Conservation (phyloP, 2,888 invertebrate species). For the Margaritifera margaritifera region DNA sequence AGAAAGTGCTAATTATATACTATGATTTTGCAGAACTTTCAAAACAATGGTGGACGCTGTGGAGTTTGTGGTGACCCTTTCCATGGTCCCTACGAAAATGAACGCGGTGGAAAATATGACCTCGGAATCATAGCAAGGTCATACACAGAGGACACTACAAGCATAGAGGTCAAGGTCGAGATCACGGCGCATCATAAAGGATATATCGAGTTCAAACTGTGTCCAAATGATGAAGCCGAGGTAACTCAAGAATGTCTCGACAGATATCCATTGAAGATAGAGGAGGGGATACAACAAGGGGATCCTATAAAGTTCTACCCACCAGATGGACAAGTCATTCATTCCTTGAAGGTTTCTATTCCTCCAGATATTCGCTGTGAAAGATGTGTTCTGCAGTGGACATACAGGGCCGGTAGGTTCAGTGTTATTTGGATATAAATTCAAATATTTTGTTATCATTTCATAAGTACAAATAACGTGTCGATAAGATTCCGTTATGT, state of each 20-base stretch:
- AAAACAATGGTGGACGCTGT: conserved; percentile 26
- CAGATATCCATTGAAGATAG: conserved; percentile 23
- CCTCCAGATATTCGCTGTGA: conserved; percentile 27
- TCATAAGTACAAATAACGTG: too few relatives aligned
- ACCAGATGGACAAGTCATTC: conserved; percentile 14
- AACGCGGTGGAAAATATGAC: conserved; percentile 30
- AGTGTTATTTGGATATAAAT: background rate
- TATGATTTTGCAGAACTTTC: conserved; percentile 21
- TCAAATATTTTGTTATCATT: background rate
- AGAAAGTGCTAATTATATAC: background rate
- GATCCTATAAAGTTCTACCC: conserved; percentile 22
- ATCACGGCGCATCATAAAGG: conserved; percentile 38
- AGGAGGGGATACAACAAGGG: conserved; percentile 23
- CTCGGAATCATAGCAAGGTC: conserved; percentile 32
- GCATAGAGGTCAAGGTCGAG: conserved; percentile 34
- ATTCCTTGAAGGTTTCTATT: conserved; percentile 25
- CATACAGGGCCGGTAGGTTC: conserved; percentile 29
- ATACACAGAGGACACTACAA: conserved; percentile 20
- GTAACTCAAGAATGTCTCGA: conserved; percentile 27
- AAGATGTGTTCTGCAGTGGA: conserved; percentile 38
- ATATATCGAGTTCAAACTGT: conserved; percentile 30
- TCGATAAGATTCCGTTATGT: too few relatives aligned
- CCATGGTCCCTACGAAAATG: conserved; percentile 29
- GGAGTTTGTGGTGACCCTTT: conserved; percentile 35
- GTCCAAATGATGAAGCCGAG: conserved; percentile 26